Evolutionary conservation across 1,140 invertebrate genomes (phyloP).

Genomic region (Cherax destructor): DNA sequence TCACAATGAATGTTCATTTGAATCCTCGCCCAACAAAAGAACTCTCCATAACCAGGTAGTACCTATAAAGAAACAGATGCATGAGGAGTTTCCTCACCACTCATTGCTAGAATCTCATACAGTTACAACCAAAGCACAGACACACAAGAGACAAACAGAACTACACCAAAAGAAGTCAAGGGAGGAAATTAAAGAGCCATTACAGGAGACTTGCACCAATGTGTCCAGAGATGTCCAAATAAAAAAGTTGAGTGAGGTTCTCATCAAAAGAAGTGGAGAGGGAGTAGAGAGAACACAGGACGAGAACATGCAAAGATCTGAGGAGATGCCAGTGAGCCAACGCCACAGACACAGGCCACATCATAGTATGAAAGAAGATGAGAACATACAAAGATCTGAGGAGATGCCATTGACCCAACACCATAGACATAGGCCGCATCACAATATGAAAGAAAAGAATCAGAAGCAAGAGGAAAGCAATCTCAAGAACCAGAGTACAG

Average conservation of each 20-base stretch:
- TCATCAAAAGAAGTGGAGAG: neutral
- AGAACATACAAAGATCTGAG: neutral
- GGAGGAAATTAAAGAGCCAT: neutral
- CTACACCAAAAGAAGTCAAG: neutral
- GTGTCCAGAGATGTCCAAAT: neutral
- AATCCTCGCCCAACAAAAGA: neutral
- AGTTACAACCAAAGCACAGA: neutral
- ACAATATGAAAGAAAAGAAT: neutral
- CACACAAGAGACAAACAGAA: neutral
- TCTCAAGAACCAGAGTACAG: neutral
- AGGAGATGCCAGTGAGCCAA: neutral
- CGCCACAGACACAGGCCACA: neutral
- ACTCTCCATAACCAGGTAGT: neutral
- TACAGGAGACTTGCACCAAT: neutral
- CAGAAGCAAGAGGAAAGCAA: conserved; percentile 15
- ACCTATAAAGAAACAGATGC: neutral
- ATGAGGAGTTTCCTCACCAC: neutral
- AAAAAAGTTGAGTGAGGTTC: neutral
- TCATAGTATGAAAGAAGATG: neutral
- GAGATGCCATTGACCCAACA: neutral
- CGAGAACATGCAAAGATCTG: neutral
- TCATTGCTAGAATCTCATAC: neutral
- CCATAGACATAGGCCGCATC: neutral
- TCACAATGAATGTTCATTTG: neutral
- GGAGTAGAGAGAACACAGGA: neutral